Evolutionary conservation across 2,113 vertebrate genomes (phyloP).

Genomic region (Phrynocephalus versicolor): DNA sequence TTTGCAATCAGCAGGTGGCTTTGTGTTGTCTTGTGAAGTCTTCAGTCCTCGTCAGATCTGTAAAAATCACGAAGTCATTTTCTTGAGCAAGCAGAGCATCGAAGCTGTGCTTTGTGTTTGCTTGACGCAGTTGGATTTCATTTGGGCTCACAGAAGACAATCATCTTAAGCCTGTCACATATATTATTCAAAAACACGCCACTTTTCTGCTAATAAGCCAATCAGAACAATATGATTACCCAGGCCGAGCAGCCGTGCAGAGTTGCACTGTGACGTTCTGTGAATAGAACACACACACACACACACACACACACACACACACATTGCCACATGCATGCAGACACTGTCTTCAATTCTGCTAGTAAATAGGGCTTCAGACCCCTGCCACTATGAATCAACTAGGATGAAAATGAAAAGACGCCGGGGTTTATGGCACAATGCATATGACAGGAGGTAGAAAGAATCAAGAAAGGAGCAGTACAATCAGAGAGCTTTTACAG

Average conservation of each 20-base stretch:
- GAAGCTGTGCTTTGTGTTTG: slow-evolving; percentile 16
- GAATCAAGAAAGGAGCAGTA: not conserved
- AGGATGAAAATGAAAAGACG: not conserved
- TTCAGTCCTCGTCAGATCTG: slow-evolving; percentile 5
- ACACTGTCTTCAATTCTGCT: too few relatives aligned
- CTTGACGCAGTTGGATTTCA: not conserved
- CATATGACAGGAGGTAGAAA: not conserved
- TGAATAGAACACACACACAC: not conserved
- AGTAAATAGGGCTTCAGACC: not conserved
- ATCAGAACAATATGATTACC: slow-evolving; percentile 12
- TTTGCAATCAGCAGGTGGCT: slow-evolving; percentile 18
- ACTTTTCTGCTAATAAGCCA: slow-evolving; percentile 15
- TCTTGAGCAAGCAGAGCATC: not conserved
- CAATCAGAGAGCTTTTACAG: not conserved
- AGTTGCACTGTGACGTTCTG: not conserved
- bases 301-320: too few relatives aligned
- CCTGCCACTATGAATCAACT: not conserved
- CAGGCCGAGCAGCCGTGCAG: not conserved
- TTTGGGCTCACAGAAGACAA: not conserved
- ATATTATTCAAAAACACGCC: not conserved
- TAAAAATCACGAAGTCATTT: not conserved
- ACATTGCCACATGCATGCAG: too few relatives aligned
- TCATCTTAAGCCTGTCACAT: slow-evolving; percentile 11
- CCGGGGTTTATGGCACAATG: not conserved
- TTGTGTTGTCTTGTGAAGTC: not conserved